phyloP scores from a whole-genome alignment of 2,113 vertebrate species.

The Boulengeromyrus knoepffleri region DNA sequence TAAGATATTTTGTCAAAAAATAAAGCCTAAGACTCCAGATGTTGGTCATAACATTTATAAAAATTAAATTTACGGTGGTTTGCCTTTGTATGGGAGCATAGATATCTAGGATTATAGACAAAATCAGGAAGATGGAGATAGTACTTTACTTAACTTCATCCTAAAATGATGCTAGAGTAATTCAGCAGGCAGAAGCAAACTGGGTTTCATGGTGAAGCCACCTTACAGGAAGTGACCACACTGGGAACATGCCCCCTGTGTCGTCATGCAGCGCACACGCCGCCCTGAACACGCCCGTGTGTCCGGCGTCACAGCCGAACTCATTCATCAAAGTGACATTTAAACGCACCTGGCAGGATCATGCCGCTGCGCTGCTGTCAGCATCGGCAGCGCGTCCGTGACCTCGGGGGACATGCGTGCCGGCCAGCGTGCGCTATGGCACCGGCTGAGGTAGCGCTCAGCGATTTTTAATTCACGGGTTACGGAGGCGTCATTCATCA shows the following conservation, averaged over 20 bases:
- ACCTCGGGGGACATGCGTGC: background rate
- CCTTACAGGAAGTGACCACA: background rate
- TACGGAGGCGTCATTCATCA: slow-evolving; percentile 24
- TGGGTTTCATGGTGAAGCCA: background rate
- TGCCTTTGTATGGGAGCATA: background rate
- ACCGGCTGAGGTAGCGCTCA: slow-evolving; percentile 11
- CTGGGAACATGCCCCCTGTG: background rate
- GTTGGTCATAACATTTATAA: background rate
- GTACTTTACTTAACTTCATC: background rate
- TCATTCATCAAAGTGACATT: background rate
- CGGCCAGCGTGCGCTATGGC: background rate
- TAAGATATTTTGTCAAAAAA: background rate
- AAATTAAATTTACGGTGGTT: background rate
- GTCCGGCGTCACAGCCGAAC: background rate
- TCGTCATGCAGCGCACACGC: background rate
- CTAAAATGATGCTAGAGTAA: background rate
- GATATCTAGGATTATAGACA: background rate
- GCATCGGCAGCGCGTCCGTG: background rate
- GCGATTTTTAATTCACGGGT: slow-evolving; percentile 13
- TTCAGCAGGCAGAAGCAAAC: background rate
- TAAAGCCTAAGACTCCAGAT: background rate
- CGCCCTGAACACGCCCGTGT: background rate
- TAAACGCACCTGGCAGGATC: background rate
- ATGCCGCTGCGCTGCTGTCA: background rate
- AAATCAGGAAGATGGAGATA: background rate